phyloP scores from a whole-genome alignment of 2,888 invertebrate species.

The Tridacna crocea region DNA sequence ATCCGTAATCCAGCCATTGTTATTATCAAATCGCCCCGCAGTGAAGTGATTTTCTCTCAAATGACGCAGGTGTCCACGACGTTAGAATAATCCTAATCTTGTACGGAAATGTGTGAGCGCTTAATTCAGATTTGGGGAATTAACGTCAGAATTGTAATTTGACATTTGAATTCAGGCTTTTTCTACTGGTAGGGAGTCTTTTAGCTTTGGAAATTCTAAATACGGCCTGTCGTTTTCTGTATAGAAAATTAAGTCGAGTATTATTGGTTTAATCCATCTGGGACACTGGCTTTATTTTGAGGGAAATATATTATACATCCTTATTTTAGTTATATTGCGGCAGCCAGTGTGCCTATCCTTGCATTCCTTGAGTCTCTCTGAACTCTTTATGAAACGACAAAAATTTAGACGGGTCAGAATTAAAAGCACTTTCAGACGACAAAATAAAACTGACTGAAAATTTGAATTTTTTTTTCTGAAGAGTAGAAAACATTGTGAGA shows the following conservation, averaged over 20 bases:
- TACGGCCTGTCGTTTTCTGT: background rate
- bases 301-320: too few species aligned
- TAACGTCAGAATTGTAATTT: constrained; percentile 57
- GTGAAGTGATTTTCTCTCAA: constrained; percentile 37
- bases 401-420: too few species aligned
- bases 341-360: too few species aligned
- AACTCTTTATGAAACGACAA: too few species aligned
- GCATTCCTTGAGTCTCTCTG: too few species aligned
- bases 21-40: constrained; percentile 24
- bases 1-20: constrained; percentile 43
- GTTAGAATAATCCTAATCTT: constrained; percentile 51
- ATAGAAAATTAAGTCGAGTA: background rate
- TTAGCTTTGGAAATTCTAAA: background rate
- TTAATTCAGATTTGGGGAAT: constrained; percentile 55
- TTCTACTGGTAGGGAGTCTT: constrained; percentile 12
- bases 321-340: too few species aligned
- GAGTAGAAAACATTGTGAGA: too few species aligned
- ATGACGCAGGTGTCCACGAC: constrained; percentile 49
- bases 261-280: background rate
- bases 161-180: constrained; percentile 54
- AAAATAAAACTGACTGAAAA: too few species aligned
- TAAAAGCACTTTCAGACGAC: too few species aligned
- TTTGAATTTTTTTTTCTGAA: too few species aligned
- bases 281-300: too few species aligned
- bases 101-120: constrained; percentile 44